Conservation (phyloP, 2,888 invertebrate genomes). For the Alcis repandata region DNA sequence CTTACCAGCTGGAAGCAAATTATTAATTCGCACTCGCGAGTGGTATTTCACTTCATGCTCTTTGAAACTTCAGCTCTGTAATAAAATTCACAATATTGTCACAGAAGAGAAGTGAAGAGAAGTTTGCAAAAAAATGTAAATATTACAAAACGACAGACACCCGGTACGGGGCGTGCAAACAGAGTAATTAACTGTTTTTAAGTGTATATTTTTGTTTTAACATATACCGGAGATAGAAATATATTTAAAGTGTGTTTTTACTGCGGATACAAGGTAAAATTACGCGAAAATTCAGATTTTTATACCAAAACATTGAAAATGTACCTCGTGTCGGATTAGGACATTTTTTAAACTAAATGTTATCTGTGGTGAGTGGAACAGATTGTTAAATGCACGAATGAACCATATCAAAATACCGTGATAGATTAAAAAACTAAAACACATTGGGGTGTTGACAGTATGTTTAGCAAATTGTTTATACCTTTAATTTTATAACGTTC, state of each 20-base stretch:
- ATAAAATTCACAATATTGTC: slow-evolving; percentile 25
- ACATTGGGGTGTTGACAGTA: neutral
- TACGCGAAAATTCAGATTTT: slow-evolving; percentile 41
- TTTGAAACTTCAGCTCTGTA: slow-evolving; percentile 44
- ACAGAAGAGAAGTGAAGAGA: slow-evolving; percentile 24
- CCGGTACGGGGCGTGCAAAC: slow-evolving; percentile 51
- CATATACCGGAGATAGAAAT: neutral
- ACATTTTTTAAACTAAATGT: slow-evolving; percentile 33
- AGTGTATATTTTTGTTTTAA: neutral
- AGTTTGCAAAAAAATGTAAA: slow-evolving; percentile 47
- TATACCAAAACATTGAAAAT: slow-evolving; percentile 61
- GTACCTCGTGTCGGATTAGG: slow-evolving; percentile 59
- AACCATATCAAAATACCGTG: neutral
- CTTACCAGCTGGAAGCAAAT: slow-evolving; percentile 64
- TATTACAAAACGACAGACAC: slow-evolving; percentile 41
- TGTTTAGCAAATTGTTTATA: no score
- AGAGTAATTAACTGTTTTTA: slow-evolving; percentile 28
- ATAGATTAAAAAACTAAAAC: neutral
- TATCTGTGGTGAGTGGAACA: slow-evolving; percentile 12
- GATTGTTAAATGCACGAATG: neutral
- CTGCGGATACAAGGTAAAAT: slow-evolving; percentile 15
- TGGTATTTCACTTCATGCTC: slow-evolving; percentile 54
- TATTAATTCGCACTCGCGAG: slow-evolving; percentile 47
- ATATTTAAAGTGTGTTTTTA: neutral
- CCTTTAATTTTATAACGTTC: no score